Conservation (phyloP, 2,888 invertebrate species). For the Ecliptopera silaceata region DNA sequence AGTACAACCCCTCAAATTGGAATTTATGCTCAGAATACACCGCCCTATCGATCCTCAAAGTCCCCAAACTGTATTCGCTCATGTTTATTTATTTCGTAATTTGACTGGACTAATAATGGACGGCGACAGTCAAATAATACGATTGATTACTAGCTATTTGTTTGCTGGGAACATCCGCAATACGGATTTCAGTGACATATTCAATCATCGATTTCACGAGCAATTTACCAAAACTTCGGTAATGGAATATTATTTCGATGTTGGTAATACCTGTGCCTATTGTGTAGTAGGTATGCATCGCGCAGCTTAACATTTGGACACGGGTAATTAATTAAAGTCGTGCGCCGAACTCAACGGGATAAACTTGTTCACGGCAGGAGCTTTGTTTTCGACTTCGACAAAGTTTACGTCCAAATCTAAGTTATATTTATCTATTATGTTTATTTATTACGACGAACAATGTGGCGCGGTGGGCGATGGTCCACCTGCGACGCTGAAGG, state of each 20-base stretch:
- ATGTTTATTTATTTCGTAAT: too few relatives aligned
- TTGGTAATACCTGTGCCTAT: conserved; percentile 32
- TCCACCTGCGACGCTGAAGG: too few relatives aligned
- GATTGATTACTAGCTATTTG: conserved; percentile 66
- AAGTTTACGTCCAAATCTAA: conserved; percentile 4
- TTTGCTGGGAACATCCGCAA: conserved; percentile 58
- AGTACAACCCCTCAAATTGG: too few relatives aligned
- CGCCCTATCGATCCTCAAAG: too few relatives aligned
- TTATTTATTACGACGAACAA: too few relatives aligned
- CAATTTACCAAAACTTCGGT: conserved; percentile 52
- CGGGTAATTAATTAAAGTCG: conserved; percentile 60
- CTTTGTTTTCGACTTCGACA: conserved; percentile 15
- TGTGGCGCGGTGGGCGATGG: too few relatives aligned
- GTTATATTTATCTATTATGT: too few relatives aligned
- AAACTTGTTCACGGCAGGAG: conserved; percentile 29
- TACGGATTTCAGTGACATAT: conserved; percentile 56
- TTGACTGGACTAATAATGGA: too few relatives aligned
- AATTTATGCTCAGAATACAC: too few relatives aligned
- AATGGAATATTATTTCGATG: conserved; percentile 42
- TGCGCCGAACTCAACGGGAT: conserved; percentile 48
- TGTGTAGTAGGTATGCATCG: conserved; percentile 37
- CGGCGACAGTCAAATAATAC: conserved; percentile 57
- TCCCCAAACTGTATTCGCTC: too few relatives aligned
- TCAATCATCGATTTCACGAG: conserved; percentile 63
- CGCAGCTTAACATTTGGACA: conserved; percentile 58